These are phyloP conservation scores for Callipepla squamata DNA, from an alignment of 2,113 vertebrate genomes.

Conservation along the genomic window DNA sequence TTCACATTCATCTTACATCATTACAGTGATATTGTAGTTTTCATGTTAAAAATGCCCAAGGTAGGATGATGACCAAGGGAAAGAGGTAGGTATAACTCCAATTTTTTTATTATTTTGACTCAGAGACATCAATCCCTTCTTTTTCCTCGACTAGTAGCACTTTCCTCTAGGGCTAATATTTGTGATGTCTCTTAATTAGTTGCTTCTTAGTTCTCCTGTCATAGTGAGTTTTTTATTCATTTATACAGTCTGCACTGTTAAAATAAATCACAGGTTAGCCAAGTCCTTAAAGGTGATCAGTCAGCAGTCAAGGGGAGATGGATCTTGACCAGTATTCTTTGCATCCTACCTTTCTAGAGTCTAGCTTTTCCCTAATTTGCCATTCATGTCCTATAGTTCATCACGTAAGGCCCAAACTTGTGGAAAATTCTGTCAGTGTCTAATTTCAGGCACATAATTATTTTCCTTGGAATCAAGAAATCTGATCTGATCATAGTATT, in stretches of 20 bases:
- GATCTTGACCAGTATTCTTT: background rate
- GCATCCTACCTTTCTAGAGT: background rate
- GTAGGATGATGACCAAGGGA: background rate
- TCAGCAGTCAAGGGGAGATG: background rate
- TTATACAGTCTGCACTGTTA: background rate
- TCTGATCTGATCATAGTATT: background rate
- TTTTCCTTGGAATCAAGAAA: background rate
- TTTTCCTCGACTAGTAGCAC: background rate
- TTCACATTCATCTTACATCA: background rate
- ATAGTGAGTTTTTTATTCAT: background rate
- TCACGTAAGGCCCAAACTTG: background rate
- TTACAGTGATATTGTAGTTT: background rate
- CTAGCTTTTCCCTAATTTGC: background rate
- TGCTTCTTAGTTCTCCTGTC: background rate
- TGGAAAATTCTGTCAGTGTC: background rate
- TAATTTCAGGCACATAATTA: background rate
- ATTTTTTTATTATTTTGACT: conserved; percentile 9
- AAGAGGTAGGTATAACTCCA: background rate
- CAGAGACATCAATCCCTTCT: background rate
- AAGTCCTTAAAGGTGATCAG: background rate
- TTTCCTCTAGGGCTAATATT: background rate
- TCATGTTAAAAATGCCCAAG: background rate
- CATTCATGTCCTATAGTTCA: background rate
- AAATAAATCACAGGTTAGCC: background rate
- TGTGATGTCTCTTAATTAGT: background rate